These are phyloP conservation scores for Rallus limicola DNA, from an alignment of 2,113 vertebrate species.

Conservation along the genomic window DNA sequence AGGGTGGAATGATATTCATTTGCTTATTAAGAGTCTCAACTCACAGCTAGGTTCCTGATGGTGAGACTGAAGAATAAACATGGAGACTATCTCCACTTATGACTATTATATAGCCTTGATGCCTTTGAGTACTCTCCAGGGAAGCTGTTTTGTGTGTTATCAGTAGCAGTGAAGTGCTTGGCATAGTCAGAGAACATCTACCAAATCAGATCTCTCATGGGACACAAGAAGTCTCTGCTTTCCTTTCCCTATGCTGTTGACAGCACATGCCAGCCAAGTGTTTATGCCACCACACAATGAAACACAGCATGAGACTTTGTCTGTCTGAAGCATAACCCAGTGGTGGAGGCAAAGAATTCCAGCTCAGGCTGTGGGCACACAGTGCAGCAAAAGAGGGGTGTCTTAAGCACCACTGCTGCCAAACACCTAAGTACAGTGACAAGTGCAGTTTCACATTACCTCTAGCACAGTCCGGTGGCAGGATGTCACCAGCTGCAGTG, in stretches of 20 bases:
- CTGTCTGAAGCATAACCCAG: background rate
- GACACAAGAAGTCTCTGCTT: background rate
- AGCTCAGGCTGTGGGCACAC: background rate
- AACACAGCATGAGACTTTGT: background rate
- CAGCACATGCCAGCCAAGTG: background rate
- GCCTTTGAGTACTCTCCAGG: background rate
- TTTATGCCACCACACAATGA: background rate
- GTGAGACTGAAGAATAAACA: background rate
- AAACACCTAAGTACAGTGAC: background rate
- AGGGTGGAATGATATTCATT: background rate
- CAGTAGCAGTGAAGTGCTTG: background rate
- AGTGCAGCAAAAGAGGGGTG: background rate
- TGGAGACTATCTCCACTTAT: background rate
- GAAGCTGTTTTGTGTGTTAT: background rate
- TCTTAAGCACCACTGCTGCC: background rate
- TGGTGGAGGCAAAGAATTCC: background rate
- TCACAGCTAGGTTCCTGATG: background rate
- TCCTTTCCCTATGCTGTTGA: background rate
- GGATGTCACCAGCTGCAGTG: background rate
- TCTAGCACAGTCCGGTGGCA: background rate
- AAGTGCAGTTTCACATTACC: background rate
- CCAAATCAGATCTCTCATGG: background rate
- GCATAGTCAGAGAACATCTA: background rate
- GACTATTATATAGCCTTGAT: background rate
- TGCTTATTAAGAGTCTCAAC: background rate